Base-by-base conservation (phyloP, 2,888 invertebrate genomes). In the Nezara viridula region DNA sequence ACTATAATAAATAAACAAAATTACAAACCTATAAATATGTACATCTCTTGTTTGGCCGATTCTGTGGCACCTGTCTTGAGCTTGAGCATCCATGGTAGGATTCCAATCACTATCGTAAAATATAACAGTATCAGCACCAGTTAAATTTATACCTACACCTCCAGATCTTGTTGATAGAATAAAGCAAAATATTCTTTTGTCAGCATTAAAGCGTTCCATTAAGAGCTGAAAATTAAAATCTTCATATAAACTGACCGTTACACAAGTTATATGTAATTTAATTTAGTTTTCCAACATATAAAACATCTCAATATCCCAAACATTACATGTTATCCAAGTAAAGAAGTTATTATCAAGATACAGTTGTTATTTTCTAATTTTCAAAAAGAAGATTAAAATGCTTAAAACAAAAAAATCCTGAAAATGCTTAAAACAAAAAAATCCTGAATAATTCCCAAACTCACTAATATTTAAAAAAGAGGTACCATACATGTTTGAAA, bases 61-160 rank as follows among this genome's bases (percentile, higher is more conserved):
- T 92, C 99, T 96, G 94, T 99, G 99, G 93, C 99, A 99, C 91
- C 98, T 95, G 94, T 98, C 98, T 93, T 98, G 98, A 91, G 98
- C 98, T 93, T 98, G 98, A 90, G 99, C 99, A 94, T 99, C 99
- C 99, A 99, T 99, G 10, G 99, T 99, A 88, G 99, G 99, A 95
- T 99, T 99, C 99, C 99, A 99, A 94, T 99, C 99, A 90, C 98
- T 98, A 94, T 99, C 99, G 93, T 99, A 99, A 94, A 99, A 99
- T 93, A 99, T 97, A 91, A 99, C 99, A 92, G 98, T 98, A 94
- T 99, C 99, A 85, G 99, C 99, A 91, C 99, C 99, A 52, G 99
- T 99, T 91, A 99, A 95, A 94, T 99, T 99, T 86, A 99, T 97
- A 89, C 99, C 99, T 85, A 99, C 96, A 92, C 99, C 99, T 92